These are phyloP conservation scores for Cyclina sinensis DNA, from an alignment of 1,140 invertebrate species.

Conservation along the genomic window DNA sequence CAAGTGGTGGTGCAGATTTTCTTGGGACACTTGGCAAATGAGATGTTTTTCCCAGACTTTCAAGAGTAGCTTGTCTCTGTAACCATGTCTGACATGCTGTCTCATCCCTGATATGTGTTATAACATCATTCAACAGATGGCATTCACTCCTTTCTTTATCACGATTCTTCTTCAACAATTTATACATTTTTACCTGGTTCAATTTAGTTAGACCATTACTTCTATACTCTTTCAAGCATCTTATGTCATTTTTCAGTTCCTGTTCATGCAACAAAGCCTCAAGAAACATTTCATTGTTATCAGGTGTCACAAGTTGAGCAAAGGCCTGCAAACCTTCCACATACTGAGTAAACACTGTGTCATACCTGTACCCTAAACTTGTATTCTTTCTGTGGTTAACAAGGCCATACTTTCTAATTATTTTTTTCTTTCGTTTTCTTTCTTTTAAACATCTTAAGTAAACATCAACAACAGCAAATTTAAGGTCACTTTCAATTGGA, in stretches of 20 bases:
- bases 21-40: slow-evolving; percentile 75
- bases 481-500: slow-evolving; percentile 88
- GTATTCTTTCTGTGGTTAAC: slow-evolving; percentile 89
- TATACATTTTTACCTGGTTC: slow-evolving; percentile 90
- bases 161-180: slow-evolving; percentile 89
- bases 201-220: slow-evolving; percentile 91
- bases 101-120: slow-evolving; percentile 83
- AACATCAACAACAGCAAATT: slow-evolving; percentile 90
- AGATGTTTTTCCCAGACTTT: slow-evolving; percentile 72
- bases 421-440: slow-evolving; percentile 90
- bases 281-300: slow-evolving; percentile 92
- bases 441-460: slow-evolving; percentile 92
- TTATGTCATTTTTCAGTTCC: slow-evolving; percentile 90
- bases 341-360: slow-evolving; percentile 89
- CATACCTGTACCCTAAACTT: slow-evolving; percentile 87
- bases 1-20: slow-evolving; percentile 90
- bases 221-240: slow-evolving; percentile 90
- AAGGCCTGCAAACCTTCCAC: slow-evolving; percentile 90
- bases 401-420: slow-evolving; percentile 93
- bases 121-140: slow-evolving; percentile 84
- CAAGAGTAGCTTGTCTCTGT: slow-evolving; percentile 77
- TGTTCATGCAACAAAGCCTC: slow-evolving; percentile 91
- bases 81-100: slow-evolving; percentile 80
- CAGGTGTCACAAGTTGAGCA: slow-evolving; percentile 91
- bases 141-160: slow-evolving; percentile 89